Conservation (phyloP, 2,888 invertebrate genomes). For the Catocala sponsa region DNA sequence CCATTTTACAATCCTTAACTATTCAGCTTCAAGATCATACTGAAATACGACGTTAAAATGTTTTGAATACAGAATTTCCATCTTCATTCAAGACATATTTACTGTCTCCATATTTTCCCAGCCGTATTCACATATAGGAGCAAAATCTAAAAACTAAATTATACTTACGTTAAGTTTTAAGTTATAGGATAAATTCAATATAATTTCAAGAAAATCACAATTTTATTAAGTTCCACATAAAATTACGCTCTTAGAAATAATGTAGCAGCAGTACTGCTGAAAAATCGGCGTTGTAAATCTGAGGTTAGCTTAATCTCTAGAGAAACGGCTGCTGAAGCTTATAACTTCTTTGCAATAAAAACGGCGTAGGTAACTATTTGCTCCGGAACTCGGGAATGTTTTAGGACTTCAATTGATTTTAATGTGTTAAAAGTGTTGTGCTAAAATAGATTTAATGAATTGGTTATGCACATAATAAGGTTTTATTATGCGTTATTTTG, state of each 20-base stretch:
- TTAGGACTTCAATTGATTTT: conserved; percentile 25
- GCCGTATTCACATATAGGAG: too few relatives aligned
- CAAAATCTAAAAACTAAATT: too few relatives aligned
- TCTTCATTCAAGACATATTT: not conserved
- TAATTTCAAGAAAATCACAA: conserved; percentile 14
- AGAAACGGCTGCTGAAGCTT: conserved; percentile 34
- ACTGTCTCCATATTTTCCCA: not conserved
- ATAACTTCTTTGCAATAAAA: conserved; percentile 43
- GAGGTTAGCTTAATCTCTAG: conserved; percentile 47
- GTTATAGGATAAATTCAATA: conserved; percentile 3
- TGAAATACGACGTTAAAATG: too few relatives aligned
- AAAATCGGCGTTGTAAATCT: conserved; percentile 43
- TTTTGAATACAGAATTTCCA: too few relatives aligned
- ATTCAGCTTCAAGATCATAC: too few relatives aligned
- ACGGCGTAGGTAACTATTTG: conserved; percentile 37
- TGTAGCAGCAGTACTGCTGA: conserved; percentile 25
- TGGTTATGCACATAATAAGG: too few relatives aligned
- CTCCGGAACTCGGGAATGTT: conserved; percentile 23
- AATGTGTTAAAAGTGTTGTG: conserved; percentile 16
- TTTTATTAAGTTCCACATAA: conserved; percentile 29
- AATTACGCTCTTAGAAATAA: conserved; percentile 36
- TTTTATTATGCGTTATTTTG: too few relatives aligned
- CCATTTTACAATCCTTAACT: too few relatives aligned
- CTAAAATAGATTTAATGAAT: too few relatives aligned
- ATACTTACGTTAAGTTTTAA: not conserved